phyloP scores from a whole-genome alignment of 2,888 invertebrate genomes.

The Aporophyla nigra region DNA sequence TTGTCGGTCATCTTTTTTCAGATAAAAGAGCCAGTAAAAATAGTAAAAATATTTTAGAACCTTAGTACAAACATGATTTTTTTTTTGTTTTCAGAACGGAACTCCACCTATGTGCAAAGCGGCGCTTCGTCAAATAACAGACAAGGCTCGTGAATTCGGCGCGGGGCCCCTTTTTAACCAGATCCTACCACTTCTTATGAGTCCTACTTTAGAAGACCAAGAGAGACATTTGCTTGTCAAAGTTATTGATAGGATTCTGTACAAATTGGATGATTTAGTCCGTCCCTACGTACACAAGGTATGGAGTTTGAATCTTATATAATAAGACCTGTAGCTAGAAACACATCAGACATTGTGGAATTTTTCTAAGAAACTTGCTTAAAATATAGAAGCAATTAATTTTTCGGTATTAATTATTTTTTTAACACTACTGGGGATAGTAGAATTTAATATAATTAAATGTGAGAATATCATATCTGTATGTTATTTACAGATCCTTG shows the following conservation, averaged over 20 bases:
- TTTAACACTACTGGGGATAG: background rate
- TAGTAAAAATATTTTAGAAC: background rate
- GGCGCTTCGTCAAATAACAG: constrained; percentile 98
- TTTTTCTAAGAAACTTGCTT: too few species aligned
- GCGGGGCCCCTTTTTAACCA: constrained; percentile 99
- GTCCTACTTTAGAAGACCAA: constrained; percentile 99
- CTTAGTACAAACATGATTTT: constrained; percentile 2
- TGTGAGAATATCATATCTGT: background rate
- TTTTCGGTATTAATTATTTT: background rate
- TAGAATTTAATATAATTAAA: background rate
- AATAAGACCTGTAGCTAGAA: background rate
- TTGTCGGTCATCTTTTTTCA: background rate
- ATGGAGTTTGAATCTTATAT: constrained; percentile 60
- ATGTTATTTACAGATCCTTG: constrained; percentile 93
- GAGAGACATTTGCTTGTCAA: constrained; percentile 99
- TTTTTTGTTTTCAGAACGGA: constrained; percentile 93
- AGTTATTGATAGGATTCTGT: constrained; percentile 99
- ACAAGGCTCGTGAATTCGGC: constrained; percentile 99
- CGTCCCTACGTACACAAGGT: constrained; percentile 99
- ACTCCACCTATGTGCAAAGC: constrained; percentile 99
- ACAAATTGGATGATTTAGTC: constrained; percentile 99
- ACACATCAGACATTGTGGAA: background rate
- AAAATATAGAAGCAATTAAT: too few species aligned
- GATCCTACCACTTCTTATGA: constrained; percentile 99
- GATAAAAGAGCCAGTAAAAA: background rate